Evolutionary conservation across 2,113 vertebrate species (phyloP), one percentile per base, ranked within the genome.

Genomic region (Cyprinodon brontotheroides): DNA sequence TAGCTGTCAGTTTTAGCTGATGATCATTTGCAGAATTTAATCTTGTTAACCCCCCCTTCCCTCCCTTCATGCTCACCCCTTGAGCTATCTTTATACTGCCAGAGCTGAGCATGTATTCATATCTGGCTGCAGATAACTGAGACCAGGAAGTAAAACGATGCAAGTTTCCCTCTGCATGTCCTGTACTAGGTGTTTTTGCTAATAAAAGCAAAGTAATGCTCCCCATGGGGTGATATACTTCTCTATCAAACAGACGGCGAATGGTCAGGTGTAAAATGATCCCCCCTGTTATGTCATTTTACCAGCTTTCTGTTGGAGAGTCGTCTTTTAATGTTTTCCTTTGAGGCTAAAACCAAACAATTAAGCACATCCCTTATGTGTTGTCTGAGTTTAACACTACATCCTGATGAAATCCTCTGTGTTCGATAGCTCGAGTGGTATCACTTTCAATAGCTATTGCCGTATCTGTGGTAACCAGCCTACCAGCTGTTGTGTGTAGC

Each of bases 81-180:
- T 45, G 67, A 78, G 83, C 92, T 93, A 91, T 93, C 89, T 92
- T 93, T 91, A 89, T 85, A 89, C 86, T 75, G 65, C 81, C 84
- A 75, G 65, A 77, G 72, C 76, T 76, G 87, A 79, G 88, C 80
- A 72, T 78, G 82, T 69, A 14, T 85, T 89, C 84, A 84, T 81
- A 89, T 92, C 87, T 87, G 73, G 82, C 71, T 71, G 72, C 74
- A 85, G 92, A 92, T 93, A 90, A 88, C 74, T 72, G 76, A 79
- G 71, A 75, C 68, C 45, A 57, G 74, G 71, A 37, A 65, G 70
- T 74, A 67, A 4, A 82, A 79, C 82, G n/a, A 85, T 79, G 79
- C 82, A 85, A 70, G 70, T 65, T 75, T 81, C 74, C 61, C 45
- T 4, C 70, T 68, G 70, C 61, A 65, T 68, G 48, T 72, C 63